A percentile compares a stretch with the other conserved stretches of the same genome.
These are phyloP conservation scores for Drosophila borealis DNA, from an alignment of 2,888 invertebrate genomes.

Conservation along the genomic window DNA sequence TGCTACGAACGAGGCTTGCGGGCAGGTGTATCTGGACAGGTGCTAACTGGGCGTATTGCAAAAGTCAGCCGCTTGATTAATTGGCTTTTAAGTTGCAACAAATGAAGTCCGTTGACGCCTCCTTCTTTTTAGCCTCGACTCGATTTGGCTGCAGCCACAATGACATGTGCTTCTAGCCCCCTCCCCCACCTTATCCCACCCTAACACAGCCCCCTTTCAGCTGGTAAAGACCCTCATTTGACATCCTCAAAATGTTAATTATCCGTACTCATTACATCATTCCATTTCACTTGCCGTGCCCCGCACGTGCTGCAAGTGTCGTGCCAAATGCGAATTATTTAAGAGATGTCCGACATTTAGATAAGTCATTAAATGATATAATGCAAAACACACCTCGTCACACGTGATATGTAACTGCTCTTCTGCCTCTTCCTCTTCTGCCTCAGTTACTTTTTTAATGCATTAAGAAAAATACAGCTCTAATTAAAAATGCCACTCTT, in stretches of 20 bases:
- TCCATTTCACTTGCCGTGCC: conserved; percentile 25
- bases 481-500: conserved; percentile 26
- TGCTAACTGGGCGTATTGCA: conserved; percentile 62
- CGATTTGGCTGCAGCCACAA: conserved; percentile 15
- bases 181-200: not conserved
- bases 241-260: conserved; percentile 65
- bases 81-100: conserved; percentile 75
- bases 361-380: conserved; percentile 44
- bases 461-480: conserved; percentile 34
- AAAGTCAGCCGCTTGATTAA: conserved; percentile 76
- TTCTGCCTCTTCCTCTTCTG: not conserved
- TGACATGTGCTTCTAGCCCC: conserved; percentile 38
- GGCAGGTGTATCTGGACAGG: not conserved
- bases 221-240: not conserved
- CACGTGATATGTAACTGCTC: conserved; percentile 6
- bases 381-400: conserved; percentile 37
- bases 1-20: not conserved
- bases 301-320: conserved; percentile 39
- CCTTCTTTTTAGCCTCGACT: conserved; percentile 17
- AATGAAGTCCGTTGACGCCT: conserved; percentile 61
- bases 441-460: conserved; percentile 31
- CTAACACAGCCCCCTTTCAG: too few relatives aligned
- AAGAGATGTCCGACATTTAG: conserved; percentile 24
- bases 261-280: conserved; percentile 67
- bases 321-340: conserved; percentile 48